A percentile compares a stretch with the other conserved stretches of the same genome.
phyloP scores from a whole-genome alignment of 1,140 invertebrate species.

The Ephestia elutella region DNA sequence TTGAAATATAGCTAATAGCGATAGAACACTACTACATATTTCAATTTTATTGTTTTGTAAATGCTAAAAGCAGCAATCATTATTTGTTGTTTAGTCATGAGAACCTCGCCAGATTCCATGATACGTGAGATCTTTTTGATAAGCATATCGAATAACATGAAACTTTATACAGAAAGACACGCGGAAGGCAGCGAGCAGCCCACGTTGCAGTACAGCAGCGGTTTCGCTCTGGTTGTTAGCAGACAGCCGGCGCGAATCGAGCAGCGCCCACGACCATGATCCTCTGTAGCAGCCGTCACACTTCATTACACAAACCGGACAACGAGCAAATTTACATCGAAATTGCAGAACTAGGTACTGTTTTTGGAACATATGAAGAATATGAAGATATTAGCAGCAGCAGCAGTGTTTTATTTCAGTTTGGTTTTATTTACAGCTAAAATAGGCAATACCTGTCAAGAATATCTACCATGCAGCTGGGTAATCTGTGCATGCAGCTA shows the following conservation, averaged over 20 bases:
- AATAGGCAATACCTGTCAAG: too few species aligned
- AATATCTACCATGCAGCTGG: too few species aligned
- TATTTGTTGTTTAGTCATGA: background rate
- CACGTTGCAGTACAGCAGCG: slow-evolving; percentile 25
- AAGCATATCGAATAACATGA: slow-evolving; percentile 39
- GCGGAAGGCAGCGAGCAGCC: slow-evolving; percentile 30
- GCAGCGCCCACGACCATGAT: slow-evolving; percentile 21
- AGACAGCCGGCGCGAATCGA: slow-evolving; percentile 11
- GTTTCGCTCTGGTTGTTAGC: slow-evolving; percentile 40
- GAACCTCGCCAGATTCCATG: background rate
- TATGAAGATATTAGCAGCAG: too few species aligned
- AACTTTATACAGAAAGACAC: slow-evolving; percentile 44
- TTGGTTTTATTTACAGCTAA: too few species aligned
- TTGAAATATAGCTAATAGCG: too few species aligned
- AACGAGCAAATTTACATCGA: background rate
- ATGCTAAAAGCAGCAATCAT: background rate
- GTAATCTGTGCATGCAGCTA: too few species aligned
- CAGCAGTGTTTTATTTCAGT: too few species aligned
- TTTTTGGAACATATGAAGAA: too few species aligned
- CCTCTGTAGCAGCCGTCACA: slow-evolving; percentile 21
- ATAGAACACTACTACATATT: too few species aligned
- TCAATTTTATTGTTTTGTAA: too few species aligned
- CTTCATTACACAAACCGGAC: slow-evolving; percentile 17
- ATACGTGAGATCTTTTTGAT: slow-evolving; percentile 9
- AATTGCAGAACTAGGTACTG: too few species aligned